A percentile compares a stretch with the other conserved stretches of the same genome.
These are phyloP conservation scores for Coranthus polyacanthus DNA, from an alignment of 2,797 vertebrate genomes.

Conservation along the genomic window DNA sequence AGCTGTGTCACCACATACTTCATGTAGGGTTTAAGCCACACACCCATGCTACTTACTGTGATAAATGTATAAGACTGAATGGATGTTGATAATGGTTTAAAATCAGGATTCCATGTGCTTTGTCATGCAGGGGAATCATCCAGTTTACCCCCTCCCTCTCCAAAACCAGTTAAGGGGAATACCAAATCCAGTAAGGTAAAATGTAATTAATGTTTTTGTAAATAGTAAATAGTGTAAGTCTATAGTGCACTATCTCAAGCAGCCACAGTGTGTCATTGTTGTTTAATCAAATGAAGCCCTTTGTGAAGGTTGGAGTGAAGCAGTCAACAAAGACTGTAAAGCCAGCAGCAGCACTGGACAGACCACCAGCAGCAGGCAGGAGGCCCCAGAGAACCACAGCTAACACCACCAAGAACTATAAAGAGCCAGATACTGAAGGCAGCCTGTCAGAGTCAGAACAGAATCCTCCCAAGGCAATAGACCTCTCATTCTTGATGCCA, in stretches of 20 bases:
- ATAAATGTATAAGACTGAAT: background rate
- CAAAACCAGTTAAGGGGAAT: constrained; percentile 54
- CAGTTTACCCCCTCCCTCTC: constrained; percentile 35
- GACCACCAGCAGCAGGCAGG: constrained; percentile 27
- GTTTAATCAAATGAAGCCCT: constrained; percentile 38
- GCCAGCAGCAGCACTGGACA: constrained; percentile 20
- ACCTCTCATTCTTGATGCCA: background rate
- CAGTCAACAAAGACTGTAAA: constrained; percentile 29
- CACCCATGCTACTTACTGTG: background rate
- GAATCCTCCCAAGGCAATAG: constrained; percentile 62
- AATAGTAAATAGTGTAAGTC: background rate
- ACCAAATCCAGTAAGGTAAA: constrained; percentile 71
- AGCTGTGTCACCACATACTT: constrained; percentile 28
- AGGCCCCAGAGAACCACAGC: constrained; percentile 71
- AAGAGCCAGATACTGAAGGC: constrained; percentile 86
- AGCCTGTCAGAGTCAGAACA: constrained; percentile 70
- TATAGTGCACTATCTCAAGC: constrained; percentile 35
- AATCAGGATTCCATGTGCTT: background rate
- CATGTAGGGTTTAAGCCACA: constrained; percentile 63
- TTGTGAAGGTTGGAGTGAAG: constrained; percentile 17
- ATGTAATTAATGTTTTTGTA: background rate
- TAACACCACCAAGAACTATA: constrained; percentile 84
- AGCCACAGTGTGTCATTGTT: constrained; percentile 71
- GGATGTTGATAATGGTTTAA: background rate
- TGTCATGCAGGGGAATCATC: constrained; percentile 63